These are phyloP conservation scores for Siniperca obscura DNA, from an alignment of 2,797 vertebrate species.

Conservation along the genomic window DNA sequence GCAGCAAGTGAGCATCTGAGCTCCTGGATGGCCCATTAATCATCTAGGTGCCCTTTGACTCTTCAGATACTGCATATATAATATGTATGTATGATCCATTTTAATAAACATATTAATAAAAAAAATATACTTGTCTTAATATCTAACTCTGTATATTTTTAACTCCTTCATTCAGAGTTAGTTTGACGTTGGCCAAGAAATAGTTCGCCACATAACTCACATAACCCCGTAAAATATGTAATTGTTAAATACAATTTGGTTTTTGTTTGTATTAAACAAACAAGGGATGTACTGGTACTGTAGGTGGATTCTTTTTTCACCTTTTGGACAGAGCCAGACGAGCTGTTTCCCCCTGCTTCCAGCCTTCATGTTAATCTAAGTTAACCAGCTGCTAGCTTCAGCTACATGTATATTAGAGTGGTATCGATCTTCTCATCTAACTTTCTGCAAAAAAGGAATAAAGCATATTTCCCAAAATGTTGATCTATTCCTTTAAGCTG, in stretches of 20 bases:
- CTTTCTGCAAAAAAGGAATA: background rate
- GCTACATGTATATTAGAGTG: background rate
- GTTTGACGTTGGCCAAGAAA: background rate
- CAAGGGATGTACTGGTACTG: background rate
- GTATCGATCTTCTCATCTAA: background rate
- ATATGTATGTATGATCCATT: background rate
- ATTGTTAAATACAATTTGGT: background rate
- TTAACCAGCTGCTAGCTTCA: no score
- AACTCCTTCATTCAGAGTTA: background rate
- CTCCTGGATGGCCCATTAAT: background rate
- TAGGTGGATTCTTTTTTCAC: no score
- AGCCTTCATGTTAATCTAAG: background rate
- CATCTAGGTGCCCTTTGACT: background rate
- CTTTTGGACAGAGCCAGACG: background rate
- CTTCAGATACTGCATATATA: background rate
- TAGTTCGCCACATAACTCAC: background rate
- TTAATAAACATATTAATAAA: background rate
- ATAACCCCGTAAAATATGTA: background rate
- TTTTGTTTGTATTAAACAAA: background rate
- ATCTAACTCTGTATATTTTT: conserved; percentile 11
- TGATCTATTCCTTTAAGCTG: background rate
- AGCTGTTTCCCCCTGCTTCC: background rate
- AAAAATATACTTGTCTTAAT: background rate
- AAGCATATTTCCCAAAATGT: background rate
- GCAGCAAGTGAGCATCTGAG: background rate